Base-by-base conservation (phyloP, 2,888 invertebrate genomes). In the Nomada goodeniana region DNA sequence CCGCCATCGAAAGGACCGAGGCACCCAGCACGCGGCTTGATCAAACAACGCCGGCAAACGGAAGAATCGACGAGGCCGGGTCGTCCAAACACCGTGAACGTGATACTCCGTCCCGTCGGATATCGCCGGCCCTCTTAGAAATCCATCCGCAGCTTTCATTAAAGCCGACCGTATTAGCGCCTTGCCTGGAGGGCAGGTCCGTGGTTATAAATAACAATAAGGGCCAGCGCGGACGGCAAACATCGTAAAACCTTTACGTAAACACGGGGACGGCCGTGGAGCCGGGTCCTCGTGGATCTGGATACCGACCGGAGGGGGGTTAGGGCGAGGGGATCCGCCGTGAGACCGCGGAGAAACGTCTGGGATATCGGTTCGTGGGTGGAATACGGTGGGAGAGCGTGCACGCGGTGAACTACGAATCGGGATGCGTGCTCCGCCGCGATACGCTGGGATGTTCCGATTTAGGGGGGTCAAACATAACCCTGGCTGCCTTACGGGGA, bases 191-290 rank as follows among this genome's bases (percentile, higher is more conserved):
- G 80, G 82, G 76, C 82, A 82, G 61, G 57, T 77, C 64, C 79
- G 70, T 82, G 81, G 85, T 87, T 90, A 88, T 90, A 90, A 89
- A 89, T 90, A 89, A 89, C 87, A 88, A 89, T 89, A 90, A 88
- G 86, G 79, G 74, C 80, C 77, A 75, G 67, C 65, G 79, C 70
- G 87, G 83, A 88, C 83, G 84, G 85, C 82, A 88, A 88, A 88
- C 89, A 88, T 88, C 83, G 88, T 88, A 88, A 88, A 88, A 86
- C 83, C 83, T 80, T 87, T 77, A n/a, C 69, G 88, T 74, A 88
- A 88, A 88, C 88, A 87, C 55, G 26, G 59, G 59, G 63, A 61
- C 57, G 80, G 80, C 11, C 64, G 75, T 18, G 47, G 36, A 61
- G 53, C 3, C 68, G 10, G 42, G 69, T 7, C 60, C 53, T 73